Conservation (phyloP, 2,888 invertebrate genomes). For the Branchipolynoe longqiensis region DNA sequence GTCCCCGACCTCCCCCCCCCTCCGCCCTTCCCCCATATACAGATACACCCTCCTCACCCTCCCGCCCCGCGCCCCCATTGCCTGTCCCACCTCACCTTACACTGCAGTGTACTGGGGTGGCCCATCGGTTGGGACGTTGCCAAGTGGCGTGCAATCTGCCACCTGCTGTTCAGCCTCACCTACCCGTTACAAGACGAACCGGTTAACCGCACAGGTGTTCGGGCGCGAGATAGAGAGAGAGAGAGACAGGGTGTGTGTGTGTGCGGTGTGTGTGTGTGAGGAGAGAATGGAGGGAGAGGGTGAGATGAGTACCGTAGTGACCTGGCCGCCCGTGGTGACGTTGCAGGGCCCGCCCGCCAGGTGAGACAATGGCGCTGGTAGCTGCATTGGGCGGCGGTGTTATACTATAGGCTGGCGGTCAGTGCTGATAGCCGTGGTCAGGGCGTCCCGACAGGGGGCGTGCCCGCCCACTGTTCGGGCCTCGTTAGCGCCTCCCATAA, state of each 20-base stretch:
- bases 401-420: no score
- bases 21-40: neutral
- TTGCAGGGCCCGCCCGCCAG: no score
- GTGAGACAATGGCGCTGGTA: no score
- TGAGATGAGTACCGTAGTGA: no score
- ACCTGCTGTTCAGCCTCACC: neutral
- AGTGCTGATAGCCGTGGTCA: no score
- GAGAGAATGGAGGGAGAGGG: neutral
- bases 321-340: no score
- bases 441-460: no score
- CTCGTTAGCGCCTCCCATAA: conserved; percentile 30
- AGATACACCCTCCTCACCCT: no score
- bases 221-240: neutral
- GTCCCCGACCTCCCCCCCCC: neutral
- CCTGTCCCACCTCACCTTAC: no score
- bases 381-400: no score
- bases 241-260: neutral
- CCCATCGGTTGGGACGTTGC: neutral
- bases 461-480: no score
- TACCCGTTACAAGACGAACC: conserved; percentile 5
- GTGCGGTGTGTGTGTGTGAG: neutral
- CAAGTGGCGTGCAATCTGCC: conserved; percentile 12
- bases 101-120: neutral
- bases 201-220: conserved; percentile 14
- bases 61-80: no score